These are phyloP conservation scores for Bimastos eiseni DNA, from an alignment of 2,888 invertebrate species.

Conservation along the genomic window DNA sequence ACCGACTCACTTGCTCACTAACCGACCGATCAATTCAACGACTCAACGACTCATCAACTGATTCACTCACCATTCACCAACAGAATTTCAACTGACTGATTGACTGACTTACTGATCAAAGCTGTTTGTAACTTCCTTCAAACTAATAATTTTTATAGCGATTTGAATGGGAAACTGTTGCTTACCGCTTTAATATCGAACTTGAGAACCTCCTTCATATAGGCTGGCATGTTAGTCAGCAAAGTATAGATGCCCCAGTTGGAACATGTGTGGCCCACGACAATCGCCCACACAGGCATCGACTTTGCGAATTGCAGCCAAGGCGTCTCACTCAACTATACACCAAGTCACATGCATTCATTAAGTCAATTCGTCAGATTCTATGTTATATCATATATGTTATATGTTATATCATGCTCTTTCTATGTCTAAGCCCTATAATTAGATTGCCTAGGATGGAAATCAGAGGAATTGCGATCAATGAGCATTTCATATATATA, in stretches of 20 bases:
- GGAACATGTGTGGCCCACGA: conserved; percentile 63
- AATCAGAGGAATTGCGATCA: background rate
- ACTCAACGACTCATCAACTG: background rate
- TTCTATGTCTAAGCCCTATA: too few relatives aligned
- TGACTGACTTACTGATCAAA: background rate
- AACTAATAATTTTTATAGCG: too few relatives aligned
- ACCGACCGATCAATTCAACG: background rate
- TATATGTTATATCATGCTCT: too few relatives aligned
- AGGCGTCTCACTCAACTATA: conserved; percentile 31
- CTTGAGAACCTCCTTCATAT: conserved; percentile 47
- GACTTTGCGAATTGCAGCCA: conserved; percentile 42
- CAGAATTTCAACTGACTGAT: background rate
- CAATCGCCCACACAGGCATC: conserved; percentile 62
- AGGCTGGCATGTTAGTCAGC: conserved; percentile 47
- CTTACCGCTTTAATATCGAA: conserved; percentile 47
- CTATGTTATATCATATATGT: background rate
- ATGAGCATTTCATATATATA: background rate
- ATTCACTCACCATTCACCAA: background rate
- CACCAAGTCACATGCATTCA: background rate
- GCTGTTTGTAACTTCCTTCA: too few relatives aligned
- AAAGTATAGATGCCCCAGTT: conserved; percentile 58
- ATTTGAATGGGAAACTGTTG: background rate
- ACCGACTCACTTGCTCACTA: background rate
- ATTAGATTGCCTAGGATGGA: background rate
- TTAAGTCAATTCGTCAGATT: background rate